Conservation (phyloP, 2,797 vertebrate genomes). For the Triplophysa yarkandensis region DNA sequence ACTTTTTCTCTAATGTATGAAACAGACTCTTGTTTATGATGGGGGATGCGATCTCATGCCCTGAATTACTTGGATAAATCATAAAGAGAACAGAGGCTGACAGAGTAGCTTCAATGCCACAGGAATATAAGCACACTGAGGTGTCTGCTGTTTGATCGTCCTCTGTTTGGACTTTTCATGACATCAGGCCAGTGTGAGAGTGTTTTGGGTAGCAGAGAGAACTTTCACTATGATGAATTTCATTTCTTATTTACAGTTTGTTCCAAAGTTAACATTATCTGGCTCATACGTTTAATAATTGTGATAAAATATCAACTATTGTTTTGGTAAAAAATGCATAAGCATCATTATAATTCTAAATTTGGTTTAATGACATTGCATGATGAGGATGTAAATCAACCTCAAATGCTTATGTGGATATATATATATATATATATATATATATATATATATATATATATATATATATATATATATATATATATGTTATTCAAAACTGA, state of each 20-base stretch:
- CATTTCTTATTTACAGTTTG: no score
- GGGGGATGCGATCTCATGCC: slow-evolving; percentile 20
- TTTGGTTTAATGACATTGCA: background rate
- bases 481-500: background rate
- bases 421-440: background rate
- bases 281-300: background rate
- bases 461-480: background rate
- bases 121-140: slow-evolving; percentile 48
- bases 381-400: background rate
- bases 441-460: background rate
- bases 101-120: slow-evolving; percentile 30
- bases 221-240: background rate
- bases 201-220: background rate
- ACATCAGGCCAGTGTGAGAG: background rate
- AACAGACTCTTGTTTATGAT: slow-evolving; percentile 49
- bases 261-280: no score
- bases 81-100: slow-evolving; percentile 40
- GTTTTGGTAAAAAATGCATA: background rate
- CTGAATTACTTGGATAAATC: slow-evolving; percentile 57
- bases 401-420: background rate
- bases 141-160: slow-evolving; percentile 49
- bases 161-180: slow-evolving; percentile 16
- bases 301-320: no score
- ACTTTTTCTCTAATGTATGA: slow-evolving; percentile 49
- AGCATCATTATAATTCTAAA: background rate